Evolutionary conservation across 2,797 vertebrate genomes (phyloP), one percentile per base, ranked within the genome.

Genomic region (Cirrhinus mrigala): DNA sequence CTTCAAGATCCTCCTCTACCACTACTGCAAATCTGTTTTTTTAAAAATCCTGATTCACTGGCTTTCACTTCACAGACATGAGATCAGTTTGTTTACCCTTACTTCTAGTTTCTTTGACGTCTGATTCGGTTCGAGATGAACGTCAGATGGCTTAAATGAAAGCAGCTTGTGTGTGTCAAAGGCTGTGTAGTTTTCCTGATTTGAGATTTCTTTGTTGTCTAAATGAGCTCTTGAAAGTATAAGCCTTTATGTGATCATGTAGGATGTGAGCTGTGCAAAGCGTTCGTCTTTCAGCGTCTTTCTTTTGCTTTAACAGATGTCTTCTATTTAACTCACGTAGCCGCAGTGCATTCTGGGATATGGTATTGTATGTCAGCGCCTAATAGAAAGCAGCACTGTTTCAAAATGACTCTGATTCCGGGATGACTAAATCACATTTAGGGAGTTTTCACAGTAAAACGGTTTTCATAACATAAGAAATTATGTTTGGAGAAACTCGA

Each of bases 321-420:
- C 88, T 86, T 83, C 69, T 79, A 69, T 88, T 88, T 68, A 46
- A 82, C 37, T 54, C 56, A 16, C 77, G 56, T 27, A 56, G 60
- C 76, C 58, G 54, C 78, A 70, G 11, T 76, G 50, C 70, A n/a
- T 78, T 87, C 37, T 56, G 81, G 66, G 74, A 76, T 12, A 18
- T 46, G 10, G 69, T 79, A 77, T 86, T 85, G 76, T 81, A 56
- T 82, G 69, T 81, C 85, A 66, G 80, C 6, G 66, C 70, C 29
- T 82, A 69, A 89, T 54, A 80, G 64, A 87, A 89, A 71, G 52
- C 70, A 88, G 83, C 85, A 71, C n/a, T 58, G 77, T 86, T 88
- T 88, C 37, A 4, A 79, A 88, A 91, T 88, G 87, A 87, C 60
- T 54, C 52, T 14, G 48, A 71, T 84, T 58, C 81, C 14, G 18